Base-by-base conservation (phyloP, 1,140 invertebrate species). In the Bombus polaris region DNA sequence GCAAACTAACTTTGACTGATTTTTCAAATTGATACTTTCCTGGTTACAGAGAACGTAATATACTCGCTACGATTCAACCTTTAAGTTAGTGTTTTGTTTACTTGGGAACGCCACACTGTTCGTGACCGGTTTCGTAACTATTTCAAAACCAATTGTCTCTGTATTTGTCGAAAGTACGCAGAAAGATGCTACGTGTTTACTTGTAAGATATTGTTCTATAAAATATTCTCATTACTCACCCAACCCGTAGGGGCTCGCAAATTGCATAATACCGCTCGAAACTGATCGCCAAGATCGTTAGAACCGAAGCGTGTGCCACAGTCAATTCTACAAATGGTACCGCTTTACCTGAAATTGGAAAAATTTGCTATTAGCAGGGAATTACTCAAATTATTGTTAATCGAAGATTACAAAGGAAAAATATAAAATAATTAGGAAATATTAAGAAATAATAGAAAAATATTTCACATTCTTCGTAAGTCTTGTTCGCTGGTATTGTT, bases 211-310 rank as follows among this genome's bases (percentile, higher is more conserved):
- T 47, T 73, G 47, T 18, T 22, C 42, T 47, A 70, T 9, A 8
- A 53, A 53, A 53, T 53, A 3, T 76, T 18, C 3, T 42, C 5
- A 53, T 37, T 18, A 87, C 92, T 94, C 89, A 95, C 88, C 98
- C 97, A 0, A 98, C 98, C 90, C 98, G 97, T 68, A 99, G 95
- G 0, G 98, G 98, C 91, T 98, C 97, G 94, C 98, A 99, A 91
- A 99, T 99, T 44, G 98, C 98, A 94, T 99, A 98, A 95, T 99
- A 99, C 12, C 98, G 96, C 94, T 99, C 98, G 93, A 99, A 98
- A 94, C 98, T 98, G 91, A 98, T 98, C 71, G 98, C 98, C 90
- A 99, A 95, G 87, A 99, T 99, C 25, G 98, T 99, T 44, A 99
- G 95, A 3, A 99, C 98, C 8, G 98, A 99, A 25, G 98, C 98